Base-by-base conservation (phyloP, 2,888 invertebrate species). In the Enoplolaimus lenunculus region DNA sequence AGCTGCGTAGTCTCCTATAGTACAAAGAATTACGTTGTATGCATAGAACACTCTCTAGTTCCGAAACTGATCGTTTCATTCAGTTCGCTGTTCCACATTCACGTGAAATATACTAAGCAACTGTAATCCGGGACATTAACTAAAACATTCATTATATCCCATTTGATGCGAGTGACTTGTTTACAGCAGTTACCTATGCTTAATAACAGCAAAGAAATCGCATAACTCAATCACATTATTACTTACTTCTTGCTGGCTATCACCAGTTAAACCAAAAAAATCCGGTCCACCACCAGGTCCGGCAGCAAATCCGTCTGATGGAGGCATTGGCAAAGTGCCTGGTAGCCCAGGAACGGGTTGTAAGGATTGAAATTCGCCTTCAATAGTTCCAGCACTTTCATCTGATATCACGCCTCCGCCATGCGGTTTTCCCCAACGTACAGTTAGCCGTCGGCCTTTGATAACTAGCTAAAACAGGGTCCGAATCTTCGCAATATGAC, bases 341-440 rank as follows among this genome's bases (percentile, higher is more conserved):
- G 90, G 90, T 2, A 90, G 82, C 2, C 90, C 89, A 1, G 90
- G 90, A 0, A 89, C 88, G 0, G 90, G 88, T 77, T 89, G 89
- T 70, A 88, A 29, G 7, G 62, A 3, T 29, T 74, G 31, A 75
- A 74, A 75, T 75, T 64, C 26, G 45, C 60, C 33, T 71, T 72
- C 35, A 73, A 74, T 26, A 75, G 76, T 16, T 77, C 78, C 21
- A 72, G 74, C 2, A 78, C 76, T 62, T 77, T 77, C 70, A 77
- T 76, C 70, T 73, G 75, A 34, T 73, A 75, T 72, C 74, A 72
- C 73, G 73, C 72, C 74, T 3, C 7, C 21, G 7, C 7, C 93
- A 83, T 95, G 95, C 0, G 94, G 93, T 77, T 92, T 88, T 0
- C 97, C 97, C 98, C 98, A 98, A 80, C 97, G 93, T 74, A 98